These are phyloP conservation scores for Trachops cirrhosus DNA, from an alignment of 2,797 vertebrate species.

Conservation along the genomic window DNA sequence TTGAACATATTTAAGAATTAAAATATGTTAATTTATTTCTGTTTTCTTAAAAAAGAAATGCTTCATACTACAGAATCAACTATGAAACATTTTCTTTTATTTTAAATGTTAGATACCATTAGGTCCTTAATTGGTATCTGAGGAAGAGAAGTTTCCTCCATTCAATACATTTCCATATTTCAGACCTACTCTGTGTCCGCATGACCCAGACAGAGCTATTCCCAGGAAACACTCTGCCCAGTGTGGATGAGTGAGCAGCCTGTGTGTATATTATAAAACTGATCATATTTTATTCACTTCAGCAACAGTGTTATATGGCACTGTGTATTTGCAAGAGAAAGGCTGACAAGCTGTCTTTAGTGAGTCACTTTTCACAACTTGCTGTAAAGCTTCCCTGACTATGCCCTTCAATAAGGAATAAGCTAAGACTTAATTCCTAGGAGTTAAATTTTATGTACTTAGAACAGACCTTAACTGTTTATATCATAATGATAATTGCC, in stretches of 20 bases:
- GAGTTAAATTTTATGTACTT: background rate
- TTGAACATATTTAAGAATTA: constrained; percentile 26
- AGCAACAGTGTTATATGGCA: background rate
- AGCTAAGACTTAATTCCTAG: background rate
- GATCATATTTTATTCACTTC: constrained; percentile 34
- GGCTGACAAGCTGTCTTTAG: constrained; percentile 25
- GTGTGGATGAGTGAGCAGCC: background rate
- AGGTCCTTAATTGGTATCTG: constrained; percentile 49
- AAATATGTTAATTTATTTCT: constrained; percentile 42
- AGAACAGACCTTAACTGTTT: constrained; percentile 33
- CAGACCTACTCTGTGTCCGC: constrained; percentile 49
- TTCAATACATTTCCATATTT: constrained; percentile 36
- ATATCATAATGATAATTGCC: constrained; percentile 2
- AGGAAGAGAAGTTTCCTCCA: background rate
- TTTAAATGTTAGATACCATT: constrained; percentile 22
- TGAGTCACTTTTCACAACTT: background rate
- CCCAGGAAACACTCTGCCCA: background rate
- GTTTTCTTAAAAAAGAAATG: constrained; percentile 44
- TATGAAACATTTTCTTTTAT: background rate
- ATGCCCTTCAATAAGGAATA: background rate
- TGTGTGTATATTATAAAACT: background rate
- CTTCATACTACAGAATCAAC: constrained; percentile 32
- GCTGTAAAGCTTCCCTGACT: background rate
- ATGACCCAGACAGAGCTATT: constrained; percentile 56
- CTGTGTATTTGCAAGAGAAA: background rate